These are phyloP conservation scores for Drosophila paracracens DNA, from an alignment of 2,888 invertebrate genomes.

Conservation along the genomic window DNA sequence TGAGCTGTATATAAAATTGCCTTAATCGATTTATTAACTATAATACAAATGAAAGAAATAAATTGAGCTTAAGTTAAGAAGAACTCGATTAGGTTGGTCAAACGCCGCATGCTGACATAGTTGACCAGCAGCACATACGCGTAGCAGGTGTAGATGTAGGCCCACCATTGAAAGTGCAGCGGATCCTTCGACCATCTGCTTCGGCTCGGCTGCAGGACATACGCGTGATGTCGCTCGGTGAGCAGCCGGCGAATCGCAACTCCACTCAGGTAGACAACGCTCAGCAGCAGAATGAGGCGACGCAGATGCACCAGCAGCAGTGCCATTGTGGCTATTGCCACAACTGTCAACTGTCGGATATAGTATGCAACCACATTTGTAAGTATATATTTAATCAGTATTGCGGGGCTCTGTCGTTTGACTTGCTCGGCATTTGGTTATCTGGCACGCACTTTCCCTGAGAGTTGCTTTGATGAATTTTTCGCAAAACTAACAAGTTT, in stretches of 20 bases:
- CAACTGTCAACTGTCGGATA: conserved; percentile 22
- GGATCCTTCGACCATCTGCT: conserved; percentile 66
- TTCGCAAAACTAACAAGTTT: conserved; percentile 10
- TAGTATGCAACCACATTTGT: conserved; percentile 3
- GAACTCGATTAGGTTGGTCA: conserved; percentile 81
- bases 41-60: neutral
- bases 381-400: neutral
- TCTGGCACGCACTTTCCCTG: conserved; percentile 38
- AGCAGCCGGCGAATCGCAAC: conserved; percentile 80
- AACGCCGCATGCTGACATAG: conserved; percentile 75
- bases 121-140: conserved; percentile 81
- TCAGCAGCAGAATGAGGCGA: conserved; percentile 83
- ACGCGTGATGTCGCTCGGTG: conserved; percentile 75
- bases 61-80: conserved; percentile 62
- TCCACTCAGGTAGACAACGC: conserved; percentile 83
- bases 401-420: conserved; percentile 1
- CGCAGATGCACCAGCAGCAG: conserved; percentile 83
- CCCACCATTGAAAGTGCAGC: conserved; percentile 84
- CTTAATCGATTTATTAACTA: conserved; percentile 2
- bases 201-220: conserved; percentile 74
- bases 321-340: conserved; percentile 69
- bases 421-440: conserved; percentile 6
- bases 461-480: neutral
- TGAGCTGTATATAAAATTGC: neutral
- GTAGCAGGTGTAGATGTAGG: conserved; percentile 83